Percentiles rank a stretch among this genome's conserved stretches.
Evolutionary conservation across 2,797 vertebrate genomes (phyloP).

Genomic region (Alcedo atthis): DNA sequence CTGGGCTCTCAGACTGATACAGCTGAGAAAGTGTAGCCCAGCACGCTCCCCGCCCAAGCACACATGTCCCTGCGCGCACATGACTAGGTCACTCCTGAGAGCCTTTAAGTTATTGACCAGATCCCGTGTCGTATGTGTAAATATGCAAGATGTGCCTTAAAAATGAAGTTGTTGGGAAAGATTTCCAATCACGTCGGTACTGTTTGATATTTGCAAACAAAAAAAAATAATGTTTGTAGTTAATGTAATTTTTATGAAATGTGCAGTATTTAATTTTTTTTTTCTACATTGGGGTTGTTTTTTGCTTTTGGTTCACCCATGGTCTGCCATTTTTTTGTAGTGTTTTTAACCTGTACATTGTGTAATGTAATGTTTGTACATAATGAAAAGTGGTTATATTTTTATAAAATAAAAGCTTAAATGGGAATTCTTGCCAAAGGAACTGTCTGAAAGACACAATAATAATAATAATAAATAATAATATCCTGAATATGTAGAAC

Average conservation of each 20-base stretch:
- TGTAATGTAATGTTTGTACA: slow-evolving; percentile 87
- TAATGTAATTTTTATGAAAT: slow-evolving; percentile 88
- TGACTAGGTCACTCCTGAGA: slow-evolving; percentile 57
- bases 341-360: slow-evolving; percentile 84
- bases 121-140: slow-evolving; percentile 73
- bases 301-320: slow-evolving; percentile 72
- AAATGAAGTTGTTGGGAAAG: slow-evolving; percentile 77
- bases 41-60: neutral
- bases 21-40: slow-evolving; percentile 75
- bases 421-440: slow-evolving; percentile 83
- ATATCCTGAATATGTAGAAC: slow-evolving; percentile 65
- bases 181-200: slow-evolving; percentile 79
- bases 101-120: slow-evolving; percentile 81
- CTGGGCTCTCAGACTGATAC: slow-evolving; percentile 79
- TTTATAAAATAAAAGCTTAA: slow-evolving; percentile 83
- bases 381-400: slow-evolving; percentile 85
- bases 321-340: slow-evolving; percentile 81
- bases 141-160: slow-evolving; percentile 76
- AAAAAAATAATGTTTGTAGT: slow-evolving; percentile 76
- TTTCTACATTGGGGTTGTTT: slow-evolving; percentile 50
- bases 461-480: slow-evolving; percentile 51
- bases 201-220: slow-evolving; percentile 85
- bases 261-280: slow-evolving; percentile 79
- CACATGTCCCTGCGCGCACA: slow-evolving; percentile 34
- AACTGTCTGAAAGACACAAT: slow-evolving; percentile 79